A percentile compares a stretch with the other conserved stretches of the same genome.
phyloP scores from a whole-genome alignment of 2,888 invertebrate species.

The Autographa gamma region DNA sequence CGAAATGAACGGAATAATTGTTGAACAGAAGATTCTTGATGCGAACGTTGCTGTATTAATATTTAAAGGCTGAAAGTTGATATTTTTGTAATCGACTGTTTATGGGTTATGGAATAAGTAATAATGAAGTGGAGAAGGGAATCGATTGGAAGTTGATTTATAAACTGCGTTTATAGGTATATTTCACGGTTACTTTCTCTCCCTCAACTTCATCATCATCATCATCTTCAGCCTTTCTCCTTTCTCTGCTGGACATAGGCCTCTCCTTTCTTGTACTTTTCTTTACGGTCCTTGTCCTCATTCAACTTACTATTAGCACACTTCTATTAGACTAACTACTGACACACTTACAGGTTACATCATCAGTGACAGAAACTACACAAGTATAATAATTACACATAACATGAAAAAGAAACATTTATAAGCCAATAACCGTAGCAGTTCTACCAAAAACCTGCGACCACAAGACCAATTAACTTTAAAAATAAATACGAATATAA shows the following conservation, averaged over 20 bases:
- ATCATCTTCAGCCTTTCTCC: too few species aligned
- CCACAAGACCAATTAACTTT: background rate
- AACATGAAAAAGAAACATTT: background rate
- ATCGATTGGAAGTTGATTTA: background rate
- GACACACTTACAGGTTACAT: too few species aligned
- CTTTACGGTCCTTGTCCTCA: too few species aligned
- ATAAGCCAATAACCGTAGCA: background rate
- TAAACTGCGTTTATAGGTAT: too few species aligned
- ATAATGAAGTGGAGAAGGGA: background rate
- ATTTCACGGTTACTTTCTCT: too few species aligned
- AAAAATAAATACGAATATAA: background rate
- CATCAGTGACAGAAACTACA: too few species aligned
- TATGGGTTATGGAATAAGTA: background rate
- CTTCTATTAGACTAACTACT: too few species aligned
- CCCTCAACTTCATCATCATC: too few species aligned
- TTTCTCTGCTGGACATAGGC: too few species aligned
- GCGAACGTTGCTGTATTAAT: constrained; percentile 6
- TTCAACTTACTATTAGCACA: too few species aligned
- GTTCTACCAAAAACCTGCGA: background rate
- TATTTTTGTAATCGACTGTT: background rate
- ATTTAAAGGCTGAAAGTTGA: background rate
- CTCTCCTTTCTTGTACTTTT: too few species aligned
- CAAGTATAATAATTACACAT: too few species aligned
- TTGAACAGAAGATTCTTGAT: constrained; percentile 13
- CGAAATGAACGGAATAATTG: constrained; percentile 18